These are phyloP conservation scores for Desoria tigrina DNA, from an alignment of 2,888 invertebrate species.

Conservation along the genomic window DNA sequence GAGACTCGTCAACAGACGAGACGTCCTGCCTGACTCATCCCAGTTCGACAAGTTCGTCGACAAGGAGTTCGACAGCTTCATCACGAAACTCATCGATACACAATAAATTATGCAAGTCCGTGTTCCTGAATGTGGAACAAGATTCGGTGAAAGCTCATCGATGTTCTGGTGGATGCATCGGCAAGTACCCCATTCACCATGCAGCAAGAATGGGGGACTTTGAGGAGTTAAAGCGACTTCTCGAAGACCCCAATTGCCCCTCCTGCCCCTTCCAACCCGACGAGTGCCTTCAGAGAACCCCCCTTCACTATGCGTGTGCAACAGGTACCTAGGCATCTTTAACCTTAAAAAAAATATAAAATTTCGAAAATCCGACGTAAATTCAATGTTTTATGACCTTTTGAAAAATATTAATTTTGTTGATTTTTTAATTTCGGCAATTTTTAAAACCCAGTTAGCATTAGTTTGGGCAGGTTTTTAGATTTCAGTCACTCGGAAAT, in stretches of 20 bases:
- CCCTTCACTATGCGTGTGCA: conserved; percentile 38
- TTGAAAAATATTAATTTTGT: too few species aligned
- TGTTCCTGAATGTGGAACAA: not conserved
- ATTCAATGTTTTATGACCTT: too few species aligned
- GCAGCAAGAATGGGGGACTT: conserved; percentile 40
- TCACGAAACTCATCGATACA: not conserved
- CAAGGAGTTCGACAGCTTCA: not conserved
- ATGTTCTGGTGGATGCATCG: conserved; percentile 33
- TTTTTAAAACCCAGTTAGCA: not conserved
- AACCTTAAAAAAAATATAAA: too few species aligned
- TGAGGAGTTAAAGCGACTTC: conserved; percentile 24
- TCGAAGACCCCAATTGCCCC: conserved; percentile 2
- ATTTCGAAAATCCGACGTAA: too few species aligned
- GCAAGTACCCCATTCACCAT: conserved; percentile 42
- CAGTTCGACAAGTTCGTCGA: not conserved
- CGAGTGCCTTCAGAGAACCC: conserved; percentile 39
- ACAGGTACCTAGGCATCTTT: conserved; percentile 9
- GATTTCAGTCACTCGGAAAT: too few species aligned
- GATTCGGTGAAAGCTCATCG: conserved; percentile 13
- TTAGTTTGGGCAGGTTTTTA: not conserved
- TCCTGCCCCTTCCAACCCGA: conserved; percentile 34
- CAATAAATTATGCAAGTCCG: not conserved
- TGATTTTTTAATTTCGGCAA: too few species aligned
- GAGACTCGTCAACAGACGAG: not conserved
- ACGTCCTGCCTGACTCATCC: not conserved